phyloP scores from a whole-genome alignment of 2,888 invertebrate species.

The Itoplectis maculator region DNA sequence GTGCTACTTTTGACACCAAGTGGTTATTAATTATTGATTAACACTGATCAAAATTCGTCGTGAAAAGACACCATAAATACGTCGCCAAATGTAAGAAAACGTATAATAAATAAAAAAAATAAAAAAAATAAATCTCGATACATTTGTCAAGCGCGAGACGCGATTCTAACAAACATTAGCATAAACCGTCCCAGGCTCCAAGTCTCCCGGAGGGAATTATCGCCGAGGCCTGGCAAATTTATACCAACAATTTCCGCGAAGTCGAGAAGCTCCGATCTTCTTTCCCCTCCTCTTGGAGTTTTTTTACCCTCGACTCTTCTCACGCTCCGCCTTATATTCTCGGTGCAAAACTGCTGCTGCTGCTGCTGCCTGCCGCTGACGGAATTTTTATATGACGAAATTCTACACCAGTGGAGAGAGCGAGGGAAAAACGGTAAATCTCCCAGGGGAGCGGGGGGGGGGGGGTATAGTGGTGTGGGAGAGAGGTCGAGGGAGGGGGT shows the following conservation, averaged over 20 bases:
- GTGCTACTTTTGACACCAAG: no score
- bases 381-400: conserved; percentile 25
- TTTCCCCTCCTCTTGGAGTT: conserved; percentile 1
- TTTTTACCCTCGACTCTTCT: conserved; percentile 11
- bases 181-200: no score
- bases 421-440: conserved; percentile 9
- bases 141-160: no score
- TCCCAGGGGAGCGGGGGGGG: not conserved
- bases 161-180: no score
- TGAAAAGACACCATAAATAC: no score
- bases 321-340: not conserved
- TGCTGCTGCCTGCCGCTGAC: conserved; percentile 1
- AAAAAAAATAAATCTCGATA: no score
- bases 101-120: no score
- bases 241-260: not conserved
- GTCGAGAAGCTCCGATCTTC: not conserved
- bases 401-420: conserved; percentile 2
- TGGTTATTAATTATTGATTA: no score
- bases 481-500: not conserved
- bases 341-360: not conserved
- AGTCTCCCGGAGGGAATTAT: no score
- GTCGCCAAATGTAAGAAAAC: no score
- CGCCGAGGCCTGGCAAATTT: conserved; percentile 9
- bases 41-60: no score
- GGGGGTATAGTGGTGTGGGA: no score